phyloP scores from a whole-genome alignment of 2,113 vertebrate genomes.

The Meles meles region DNA sequence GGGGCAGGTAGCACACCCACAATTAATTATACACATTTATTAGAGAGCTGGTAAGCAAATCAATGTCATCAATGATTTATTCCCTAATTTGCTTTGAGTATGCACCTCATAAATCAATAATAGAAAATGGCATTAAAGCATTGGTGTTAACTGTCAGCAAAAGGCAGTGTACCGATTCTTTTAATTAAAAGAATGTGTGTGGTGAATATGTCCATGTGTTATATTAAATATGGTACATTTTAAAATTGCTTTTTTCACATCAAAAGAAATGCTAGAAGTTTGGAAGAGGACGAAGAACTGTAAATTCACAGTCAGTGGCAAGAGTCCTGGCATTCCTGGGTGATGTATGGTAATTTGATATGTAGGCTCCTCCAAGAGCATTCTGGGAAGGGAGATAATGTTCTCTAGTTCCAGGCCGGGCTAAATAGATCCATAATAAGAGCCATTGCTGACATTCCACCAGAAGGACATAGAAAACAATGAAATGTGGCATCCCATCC shows the following conservation, averaged over 20 bases:
- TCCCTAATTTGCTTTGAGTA: slow-evolving; percentile 67
- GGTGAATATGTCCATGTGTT: slow-evolving; percentile 52
- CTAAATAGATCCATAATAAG: slow-evolving; percentile 32
- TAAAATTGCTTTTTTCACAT: slow-evolving; percentile 64
- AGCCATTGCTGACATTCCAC: slow-evolving; percentile 30
- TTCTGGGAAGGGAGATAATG: slow-evolving; percentile 59
- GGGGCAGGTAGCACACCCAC: slow-evolving; percentile 47
- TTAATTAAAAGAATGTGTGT: slow-evolving; percentile 67
- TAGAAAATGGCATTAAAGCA: slow-evolving; percentile 44
- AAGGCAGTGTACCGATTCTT: slow-evolving; percentile 31
- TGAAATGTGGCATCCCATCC: background rate
- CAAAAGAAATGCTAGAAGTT: slow-evolving; percentile 49
- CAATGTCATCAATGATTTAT: slow-evolving; percentile 74
- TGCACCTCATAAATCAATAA: slow-evolving; percentile 72
- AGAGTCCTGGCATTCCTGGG: background rate
- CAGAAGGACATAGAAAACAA: slow-evolving; percentile 48
- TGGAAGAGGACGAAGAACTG: slow-evolving; percentile 12
- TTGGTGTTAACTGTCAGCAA: slow-evolving; percentile 65
- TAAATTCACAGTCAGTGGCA: slow-evolving; percentile 46
- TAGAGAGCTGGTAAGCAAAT: slow-evolving; percentile 70
- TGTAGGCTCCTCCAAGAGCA: slow-evolving; percentile 4
- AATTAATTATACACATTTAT: slow-evolving; percentile 58
- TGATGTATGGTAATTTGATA: slow-evolving; percentile 47
- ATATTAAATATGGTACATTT: slow-evolving; percentile 26
- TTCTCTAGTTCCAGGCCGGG: slow-evolving; percentile 58